These are phyloP conservation scores for Goniozus legneri DNA, from an alignment of 1,140 invertebrate species.

Conservation along the genomic window DNA sequence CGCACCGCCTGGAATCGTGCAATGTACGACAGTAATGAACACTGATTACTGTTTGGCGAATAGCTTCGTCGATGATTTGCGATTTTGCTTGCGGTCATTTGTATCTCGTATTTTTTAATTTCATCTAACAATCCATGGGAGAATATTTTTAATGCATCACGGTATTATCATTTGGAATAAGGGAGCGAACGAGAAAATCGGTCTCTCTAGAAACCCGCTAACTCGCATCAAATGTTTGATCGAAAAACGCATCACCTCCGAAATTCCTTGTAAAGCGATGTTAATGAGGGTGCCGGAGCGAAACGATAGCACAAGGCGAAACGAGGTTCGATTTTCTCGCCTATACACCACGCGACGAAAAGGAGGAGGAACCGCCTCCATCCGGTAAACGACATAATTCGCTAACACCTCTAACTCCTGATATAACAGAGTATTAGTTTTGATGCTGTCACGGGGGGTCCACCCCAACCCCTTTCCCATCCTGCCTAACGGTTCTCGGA, in stretches of 20 bases:
- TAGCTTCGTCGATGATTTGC: conserved; percentile 44
- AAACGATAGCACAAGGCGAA: not conserved
- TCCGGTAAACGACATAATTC: conserved; percentile 45
- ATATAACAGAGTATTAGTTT: conserved; percentile 51
- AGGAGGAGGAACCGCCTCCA: conserved; percentile 8
- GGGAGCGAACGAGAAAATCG: too few species aligned
- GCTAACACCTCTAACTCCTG: conserved; percentile 49
- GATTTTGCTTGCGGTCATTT: too few species aligned
- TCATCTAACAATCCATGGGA: too few species aligned
- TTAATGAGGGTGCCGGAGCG: not conserved
- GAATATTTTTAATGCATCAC: too few species aligned
- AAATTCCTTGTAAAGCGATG: not conserved
- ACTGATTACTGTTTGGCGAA: conserved; percentile 48
- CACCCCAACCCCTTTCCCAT: conserved; percentile 20
- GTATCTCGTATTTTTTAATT: too few species aligned
- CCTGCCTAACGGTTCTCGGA: conserved; percentile 14
- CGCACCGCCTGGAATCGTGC: conserved; percentile 37
- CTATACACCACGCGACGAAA: not conserved
- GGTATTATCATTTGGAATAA: too few species aligned
- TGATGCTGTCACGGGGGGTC: conserved; percentile 38
- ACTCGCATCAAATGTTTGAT: too few species aligned
- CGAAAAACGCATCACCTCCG: not conserved
- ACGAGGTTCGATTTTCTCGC: not conserved
- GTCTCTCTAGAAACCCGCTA: too few species aligned
- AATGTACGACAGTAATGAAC: conserved; percentile 48